Evolutionary conservation across 2,888 invertebrate species (phyloP), one percentile per base, ranked within the genome.

Genomic region (Anaspis maculata): DNA sequence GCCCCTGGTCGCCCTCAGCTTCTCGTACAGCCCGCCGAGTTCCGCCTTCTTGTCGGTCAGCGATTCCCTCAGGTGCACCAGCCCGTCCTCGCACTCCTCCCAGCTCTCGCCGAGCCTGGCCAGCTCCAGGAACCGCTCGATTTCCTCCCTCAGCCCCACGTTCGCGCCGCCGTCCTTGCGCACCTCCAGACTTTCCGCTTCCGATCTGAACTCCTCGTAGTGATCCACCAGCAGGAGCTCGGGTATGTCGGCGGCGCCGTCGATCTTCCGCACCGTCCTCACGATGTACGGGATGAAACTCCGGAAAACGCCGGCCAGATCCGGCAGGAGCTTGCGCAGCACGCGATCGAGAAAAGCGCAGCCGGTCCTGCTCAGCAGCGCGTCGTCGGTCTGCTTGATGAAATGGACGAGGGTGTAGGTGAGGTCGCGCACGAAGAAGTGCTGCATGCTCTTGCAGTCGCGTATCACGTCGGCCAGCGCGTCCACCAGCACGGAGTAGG

Each of bases 371-470:
- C 61, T 48, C 4, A 69, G 57, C 11, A 19, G 10, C 11, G 63
- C 52, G 6, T 54, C 52, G 12, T 56, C 49, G 28, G 64, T 61
- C 27, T 56, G 54, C 3, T 69, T 70, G 2, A 74, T 70, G 2
- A 73, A 61, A 44, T 74, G 65, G 1, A 73, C 55, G 13, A 79
- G 55, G 32, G 69, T 71, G 40, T 71, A 68, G 31, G 71, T 68
- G 3, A 72, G 62, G 45, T 75, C 78, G 45, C 73, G 69, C 22
- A 75, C 65, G 9, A 79, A 52, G 44, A 73, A 77, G 1, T 66
- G 59, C 4, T 71, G 69, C n/a, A 76, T 66, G 1, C 62, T 48
- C 27, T 65, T 54, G 3, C 61, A 55, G n/a, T 64, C 26, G 2
- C 51, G 39, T 3, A 70, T 39, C 13, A 55, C 47, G 0, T 69